Conservation (phyloP, 2,888 invertebrate species). For the Macrosoma leucophasiata region DNA sequence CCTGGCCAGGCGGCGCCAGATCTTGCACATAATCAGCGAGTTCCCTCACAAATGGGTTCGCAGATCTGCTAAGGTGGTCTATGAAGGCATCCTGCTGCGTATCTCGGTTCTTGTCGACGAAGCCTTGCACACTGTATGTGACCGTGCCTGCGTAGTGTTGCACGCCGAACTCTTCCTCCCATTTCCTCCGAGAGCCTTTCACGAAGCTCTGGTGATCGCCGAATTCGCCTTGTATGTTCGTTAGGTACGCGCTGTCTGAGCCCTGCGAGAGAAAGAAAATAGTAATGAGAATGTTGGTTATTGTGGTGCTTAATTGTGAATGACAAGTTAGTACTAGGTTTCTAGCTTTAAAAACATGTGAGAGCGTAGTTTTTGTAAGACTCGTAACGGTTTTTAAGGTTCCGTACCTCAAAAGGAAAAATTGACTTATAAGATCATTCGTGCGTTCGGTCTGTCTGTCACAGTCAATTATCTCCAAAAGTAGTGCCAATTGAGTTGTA, state of each 20-base stretch:
- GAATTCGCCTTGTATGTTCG: slow-evolving; percentile 91
- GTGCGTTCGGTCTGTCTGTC: too few species aligned
- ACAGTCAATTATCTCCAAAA: too few species aligned
- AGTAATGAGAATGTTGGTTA: neutral
- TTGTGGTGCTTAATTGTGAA: too few species aligned
- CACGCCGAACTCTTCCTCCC: slow-evolving; percentile 94
- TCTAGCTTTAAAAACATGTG: too few species aligned
- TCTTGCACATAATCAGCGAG: slow-evolving; percentile 75
- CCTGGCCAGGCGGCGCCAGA: slow-evolving; percentile 79
- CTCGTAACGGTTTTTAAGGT: too few species aligned
- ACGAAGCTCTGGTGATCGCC: slow-evolving; percentile 89
- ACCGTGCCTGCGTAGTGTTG: slow-evolving; percentile 93
- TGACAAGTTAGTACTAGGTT: too few species aligned
- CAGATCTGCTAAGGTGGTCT: slow-evolving; percentile 89
- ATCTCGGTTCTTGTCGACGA: slow-evolving; percentile 94
- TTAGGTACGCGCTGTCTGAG: slow-evolving; percentile 90
- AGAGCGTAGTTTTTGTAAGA: too few species aligned
- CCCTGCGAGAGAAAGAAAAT: slow-evolving; percentile 66
- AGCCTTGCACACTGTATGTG: slow-evolving; percentile 85
- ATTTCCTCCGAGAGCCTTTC: slow-evolving; percentile 89
- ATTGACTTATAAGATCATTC: too few species aligned
- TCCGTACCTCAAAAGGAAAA: too few species aligned
- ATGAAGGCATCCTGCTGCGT: slow-evolving; percentile 95
- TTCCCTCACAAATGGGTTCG: slow-evolving; percentile 88
- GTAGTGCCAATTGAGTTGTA: too few species aligned